Evolutionary conservation across 2,888 invertebrate genomes (phyloP), one percentile per base, ranked within the genome.

Genomic region (Cryptocephalus primarius): DNA sequence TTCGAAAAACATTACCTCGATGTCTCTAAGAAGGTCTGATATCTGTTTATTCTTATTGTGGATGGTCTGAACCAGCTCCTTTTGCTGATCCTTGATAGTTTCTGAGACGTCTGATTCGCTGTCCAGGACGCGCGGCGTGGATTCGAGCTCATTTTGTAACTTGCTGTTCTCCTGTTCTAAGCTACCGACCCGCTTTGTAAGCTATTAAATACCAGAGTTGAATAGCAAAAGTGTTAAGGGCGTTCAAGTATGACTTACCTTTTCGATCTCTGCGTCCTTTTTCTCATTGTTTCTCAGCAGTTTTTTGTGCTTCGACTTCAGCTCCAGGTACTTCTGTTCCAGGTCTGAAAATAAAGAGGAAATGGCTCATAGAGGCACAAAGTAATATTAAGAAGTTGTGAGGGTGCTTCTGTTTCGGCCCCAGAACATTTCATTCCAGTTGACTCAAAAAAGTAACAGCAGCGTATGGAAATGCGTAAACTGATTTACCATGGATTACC

Each of bases 11-110:
- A 31, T 60, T 69, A 86, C 87, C 72, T 88, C 87, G 12, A 88
- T 77, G 64, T 89, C 88, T 39, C 72, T 71, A 9, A 89, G 70
- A 12, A 89, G 68, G 61, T 84, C 81, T 49, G 83, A 80, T 22
- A 89, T 85, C 60, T 89, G 88, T 57, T 78, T 80, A 64, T 88
- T 88, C 66, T 86, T 88, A 53, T 77, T 75, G 32, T 76, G 72
- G 1, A 82, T 60, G 49, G 76, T 72, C 54, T 78, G 77, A 13
- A 75, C 66, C n/a, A 79, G 57, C 50, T 76, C 72, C 47, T 73
- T 72, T 50, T 76, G 72, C 46, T 74, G 72, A 52, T 77, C 76
- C 49, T 72, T 65, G 42, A 73, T 68, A 1, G 72, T 72, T 36
- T 75, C 68, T 1, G 76, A 75, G 55, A 73, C 69, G 36, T 76